Evolutionary conservation across 2,797 vertebrate genomes (phyloP), one percentile per base, ranked within the genome.

Genomic region (Paguma larvata): DNA sequence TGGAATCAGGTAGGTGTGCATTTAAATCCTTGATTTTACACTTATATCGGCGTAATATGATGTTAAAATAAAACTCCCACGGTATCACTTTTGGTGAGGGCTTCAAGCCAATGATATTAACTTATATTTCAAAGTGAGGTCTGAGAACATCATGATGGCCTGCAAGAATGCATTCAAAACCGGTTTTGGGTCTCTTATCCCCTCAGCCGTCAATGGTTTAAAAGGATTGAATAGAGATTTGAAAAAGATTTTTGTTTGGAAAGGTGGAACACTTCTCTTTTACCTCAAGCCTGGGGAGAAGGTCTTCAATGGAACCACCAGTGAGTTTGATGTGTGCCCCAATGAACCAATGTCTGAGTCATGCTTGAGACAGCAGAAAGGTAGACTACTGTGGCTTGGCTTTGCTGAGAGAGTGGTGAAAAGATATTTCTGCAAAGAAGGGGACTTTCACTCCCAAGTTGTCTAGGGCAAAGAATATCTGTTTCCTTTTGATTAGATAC

Each of bases 11-110:
- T 30, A 27, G 48, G 4, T 73, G 9, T 62, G 59, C 25, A 19
- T 85, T 86, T 48, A 73, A 84, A 59, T 53, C 32, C 11, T 78
- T 92, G 51, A 80, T 77, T 89, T 90, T 97, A 16, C 41, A 67
- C 23, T 72, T 82, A 25, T 5, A 30, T 51, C 48, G 73, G 53
- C 41, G 21, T 77, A 63, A 63, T 8, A 51, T 13, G 44, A 59
- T 72, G 12, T 59, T 51, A 48, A 65, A 59, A 62, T 70, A 85
- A 32, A 34, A 19, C 25, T 18, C 13, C 51, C 34, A n/a, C 53
- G 34, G 27, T 83, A 34, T 56, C 5, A 41, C 6, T 65, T 75
- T 85, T 73, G 62, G 67, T 9, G 34, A 90, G 32, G 56, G 8
- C 21, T 79, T 85, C 25, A 62, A 72, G 91, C 67, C 5, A 53